A percentile compares a stretch with the other conserved stretches of the same genome.
Conservation (phyloP, 2,113 vertebrate genomes). For the Aleadryas rufinucha region DNA sequence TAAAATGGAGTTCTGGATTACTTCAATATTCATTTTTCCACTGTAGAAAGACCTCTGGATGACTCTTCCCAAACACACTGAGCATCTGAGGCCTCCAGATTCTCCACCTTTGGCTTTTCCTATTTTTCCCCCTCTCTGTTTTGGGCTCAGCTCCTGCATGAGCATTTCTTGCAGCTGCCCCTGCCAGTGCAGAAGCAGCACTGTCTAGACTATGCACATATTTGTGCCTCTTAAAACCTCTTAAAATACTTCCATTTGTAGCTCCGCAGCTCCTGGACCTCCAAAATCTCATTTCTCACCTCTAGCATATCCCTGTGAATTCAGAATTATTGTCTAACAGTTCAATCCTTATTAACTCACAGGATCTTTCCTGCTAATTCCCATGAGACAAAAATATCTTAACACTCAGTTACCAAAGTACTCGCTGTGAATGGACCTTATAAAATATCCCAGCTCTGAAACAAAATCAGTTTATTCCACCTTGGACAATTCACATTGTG, state of each 20-base stretch:
- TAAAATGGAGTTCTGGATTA: background rate
- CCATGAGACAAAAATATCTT: background rate
- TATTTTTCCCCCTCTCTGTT: background rate
- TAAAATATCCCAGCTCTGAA: background rate
- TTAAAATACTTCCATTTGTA: background rate
- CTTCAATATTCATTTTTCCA: background rate
- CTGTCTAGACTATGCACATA: background rate
- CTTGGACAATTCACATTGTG: background rate
- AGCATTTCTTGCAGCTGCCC: background rate
- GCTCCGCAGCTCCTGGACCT: background rate
- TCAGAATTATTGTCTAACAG: background rate
- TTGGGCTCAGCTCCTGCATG: background rate
- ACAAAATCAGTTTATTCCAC: background rate
- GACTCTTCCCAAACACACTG: slow-evolving; percentile 13
- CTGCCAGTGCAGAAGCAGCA: background rate
- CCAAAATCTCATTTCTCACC: background rate
- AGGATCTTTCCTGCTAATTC: background rate
- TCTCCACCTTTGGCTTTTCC: background rate
- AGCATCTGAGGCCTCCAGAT: background rate
- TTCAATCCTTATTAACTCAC: background rate
- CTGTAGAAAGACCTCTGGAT: slow-evolving; percentile 34
- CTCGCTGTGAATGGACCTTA: background rate
- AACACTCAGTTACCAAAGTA: background rate
- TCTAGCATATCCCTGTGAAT: background rate
- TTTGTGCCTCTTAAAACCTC: background rate